phyloP scores from a whole-genome alignment of 2,888 invertebrate genomes.

The Drosophila mettleri region DNA sequence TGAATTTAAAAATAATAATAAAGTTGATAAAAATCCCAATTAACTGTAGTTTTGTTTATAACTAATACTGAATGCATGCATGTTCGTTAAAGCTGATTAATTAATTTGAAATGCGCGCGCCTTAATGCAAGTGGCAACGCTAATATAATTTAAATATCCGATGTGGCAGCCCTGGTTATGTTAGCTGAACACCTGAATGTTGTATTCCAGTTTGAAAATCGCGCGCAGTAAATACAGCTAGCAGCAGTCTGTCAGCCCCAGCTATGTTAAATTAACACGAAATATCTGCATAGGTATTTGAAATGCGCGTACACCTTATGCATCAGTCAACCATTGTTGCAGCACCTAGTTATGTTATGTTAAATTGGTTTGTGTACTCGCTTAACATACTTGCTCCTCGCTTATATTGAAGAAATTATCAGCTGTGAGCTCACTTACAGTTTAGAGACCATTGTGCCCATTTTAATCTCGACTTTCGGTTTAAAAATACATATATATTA shows the following conservation, averaged over 20 bases:
- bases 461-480: background rate
- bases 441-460: background rate
- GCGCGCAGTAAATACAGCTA: background rate
- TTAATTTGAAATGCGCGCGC: conserved; percentile 17
- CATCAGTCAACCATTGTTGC: background rate
- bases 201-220: background rate
- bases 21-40: conserved; percentile 63
- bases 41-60: conserved; percentile 63
- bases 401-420: background rate
- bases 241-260: background rate
- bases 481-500: background rate
- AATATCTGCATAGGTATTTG: conserved; percentile 3
- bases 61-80: conserved; percentile 47
- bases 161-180: background rate
- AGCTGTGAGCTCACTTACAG: conserved; percentile 9
- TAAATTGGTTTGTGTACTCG: conserved; percentile 2
- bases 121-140: background rate
- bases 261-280: conserved; percentile 13
- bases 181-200: background rate
- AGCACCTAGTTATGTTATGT: background rate
- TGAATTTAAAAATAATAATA: conserved; percentile 53
- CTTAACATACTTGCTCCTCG: conserved; percentile 29
- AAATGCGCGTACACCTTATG: conserved; percentile 5
- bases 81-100: conserved; percentile 3
- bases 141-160: too few relatives aligned